Evolutionary conservation across 2,797 vertebrate genomes (phyloP), one percentile per base, ranked within the genome.

Genomic region (Melanotaenia nigrans): DNA sequence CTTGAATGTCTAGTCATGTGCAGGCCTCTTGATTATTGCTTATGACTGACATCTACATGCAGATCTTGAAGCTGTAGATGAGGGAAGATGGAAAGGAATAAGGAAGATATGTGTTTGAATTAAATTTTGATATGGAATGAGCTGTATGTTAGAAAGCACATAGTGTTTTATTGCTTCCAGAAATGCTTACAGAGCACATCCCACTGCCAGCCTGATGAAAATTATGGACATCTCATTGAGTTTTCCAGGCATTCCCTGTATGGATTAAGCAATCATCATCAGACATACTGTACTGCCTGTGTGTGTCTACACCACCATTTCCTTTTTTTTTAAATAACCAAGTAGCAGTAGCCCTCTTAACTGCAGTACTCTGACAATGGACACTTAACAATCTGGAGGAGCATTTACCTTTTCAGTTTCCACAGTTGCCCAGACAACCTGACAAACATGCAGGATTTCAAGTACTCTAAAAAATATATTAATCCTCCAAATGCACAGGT

Each of bases 191-290:
- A 22, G 61, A 60, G 84, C 75, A 87, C 71, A 70, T 84, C 47
- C 53, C 24, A 1, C 65, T 51, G 40, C 77, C 28, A 30, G 28
- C 28, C 28, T 30, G 28, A 4, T 59, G 88, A 81, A 90, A 89
- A 74, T 77, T 75, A 73, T 73, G 72, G 82, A 73, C 65, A 55
- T 88, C 82, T 81, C 84, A 86, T 79, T 78, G 83, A 86, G 77
- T 89, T 89, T 86, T 84, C 85, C 74, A 85, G 85, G 89, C 61
- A 16, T 67, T 87, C 74, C 71, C 70, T 84, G 74, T 71, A 84
- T 82, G 56, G 85, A 90, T 89, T 83, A 86, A 83, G 68, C 77
- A 85, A 89, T 86, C 75, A 78, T 55, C 0, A 32, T 61, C 72
- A 78, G 81, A 77, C 35, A 65, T 74, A 71, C 67, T 66, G 45